phyloP scores from a whole-genome alignment of 2,113 vertebrate species.

The Morone saxatilis region DNA sequence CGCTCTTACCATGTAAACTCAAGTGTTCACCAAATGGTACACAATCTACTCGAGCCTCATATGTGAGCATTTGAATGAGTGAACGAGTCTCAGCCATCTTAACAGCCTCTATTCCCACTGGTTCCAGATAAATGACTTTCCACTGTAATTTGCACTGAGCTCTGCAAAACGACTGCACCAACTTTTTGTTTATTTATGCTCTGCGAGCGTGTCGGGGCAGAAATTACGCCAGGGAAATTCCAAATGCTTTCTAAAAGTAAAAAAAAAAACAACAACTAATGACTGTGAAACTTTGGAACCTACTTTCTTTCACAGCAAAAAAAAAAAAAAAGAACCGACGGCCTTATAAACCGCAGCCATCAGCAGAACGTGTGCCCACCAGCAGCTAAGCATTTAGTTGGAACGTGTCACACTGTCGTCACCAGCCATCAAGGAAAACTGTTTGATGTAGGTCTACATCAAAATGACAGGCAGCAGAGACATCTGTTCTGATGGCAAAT shows the following conservation, averaged over 20 bases:
- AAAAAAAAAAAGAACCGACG: neutral
- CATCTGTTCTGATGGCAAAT: constrained; percentile 54
- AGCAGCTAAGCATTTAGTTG: constrained; percentile 39
- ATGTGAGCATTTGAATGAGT: constrained; percentile 53
- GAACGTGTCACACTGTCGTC: constrained; percentile 60
- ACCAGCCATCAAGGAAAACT: constrained; percentile 41
- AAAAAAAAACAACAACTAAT: constrained; percentile 45
- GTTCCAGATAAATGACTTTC: constrained; percentile 72
- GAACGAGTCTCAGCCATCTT: constrained; percentile 50
- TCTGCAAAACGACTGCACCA: constrained; percentile 63
- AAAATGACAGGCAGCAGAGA: constrained; percentile 62
- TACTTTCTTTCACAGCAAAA: constrained; percentile 35
- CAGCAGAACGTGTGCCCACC: constrained; percentile 5
- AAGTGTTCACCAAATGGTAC: constrained; percentile 43
- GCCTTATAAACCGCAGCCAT: neutral
- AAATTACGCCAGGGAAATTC: constrained; percentile 61
- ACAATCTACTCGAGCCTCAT: constrained; percentile 18
- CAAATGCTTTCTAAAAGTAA: constrained; percentile 51
- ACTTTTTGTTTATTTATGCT: constrained; percentile 71
- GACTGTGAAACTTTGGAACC: constrained; percentile 61
- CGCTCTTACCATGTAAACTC: constrained; percentile 17
- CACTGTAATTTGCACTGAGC: constrained; percentile 69
- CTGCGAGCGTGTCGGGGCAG: constrained; percentile 40
- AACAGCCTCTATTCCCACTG: constrained; percentile 66
- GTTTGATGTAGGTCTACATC: constrained; percentile 50